These are phyloP conservation scores for Stenotaenia linearis DNA, from an alignment of 2,888 invertebrate species.

Conservation along the genomic window DNA sequence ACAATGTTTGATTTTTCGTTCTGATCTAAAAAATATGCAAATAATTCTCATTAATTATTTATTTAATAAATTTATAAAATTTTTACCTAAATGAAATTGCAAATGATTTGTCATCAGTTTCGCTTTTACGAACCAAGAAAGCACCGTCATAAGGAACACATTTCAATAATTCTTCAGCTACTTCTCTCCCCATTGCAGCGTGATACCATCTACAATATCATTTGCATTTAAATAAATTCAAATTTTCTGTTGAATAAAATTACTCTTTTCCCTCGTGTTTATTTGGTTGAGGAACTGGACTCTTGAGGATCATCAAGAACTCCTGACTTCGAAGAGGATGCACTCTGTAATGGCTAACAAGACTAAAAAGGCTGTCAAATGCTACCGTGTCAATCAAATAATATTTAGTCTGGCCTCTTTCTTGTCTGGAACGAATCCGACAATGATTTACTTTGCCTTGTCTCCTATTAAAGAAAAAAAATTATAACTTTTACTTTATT, in stretches of 20 bases:
- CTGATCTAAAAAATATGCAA: slow-evolving; percentile 58
- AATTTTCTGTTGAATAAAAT: neutral
- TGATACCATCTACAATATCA: slow-evolving; percentile 67
- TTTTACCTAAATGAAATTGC: slow-evolving; percentile 87
- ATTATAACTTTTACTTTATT: neutral
- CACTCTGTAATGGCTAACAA: slow-evolving; percentile 83
- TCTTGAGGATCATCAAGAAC: slow-evolving; percentile 77
- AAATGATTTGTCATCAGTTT: slow-evolving; percentile 75
- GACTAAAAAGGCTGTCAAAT: slow-evolving; percentile 85
- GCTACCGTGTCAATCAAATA: slow-evolving; percentile 79
- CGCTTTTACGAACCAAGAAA: slow-evolving; percentile 86
- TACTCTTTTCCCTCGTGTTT: slow-evolving; percentile 82
- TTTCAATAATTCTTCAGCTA: slow-evolving; percentile 82
- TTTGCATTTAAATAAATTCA: neutral
- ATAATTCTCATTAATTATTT: neutral
- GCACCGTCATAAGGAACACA: slow-evolving; percentile 84
- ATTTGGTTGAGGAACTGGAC: slow-evolving; percentile 91
- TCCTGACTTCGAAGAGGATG: slow-evolving; percentile 82
- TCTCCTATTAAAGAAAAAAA: slow-evolving; percentile 51
- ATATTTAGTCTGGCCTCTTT: slow-evolving; percentile 80
- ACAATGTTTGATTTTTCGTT: slow-evolving; percentile 94
- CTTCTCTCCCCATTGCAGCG: slow-evolving; percentile 66
- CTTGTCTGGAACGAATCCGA: slow-evolving; percentile 74
- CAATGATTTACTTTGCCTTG: slow-evolving; percentile 81
- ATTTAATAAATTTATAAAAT: neutral